Conservation (phyloP, 1,140 invertebrate species). For the Drosophila kepulauana region DNA sequence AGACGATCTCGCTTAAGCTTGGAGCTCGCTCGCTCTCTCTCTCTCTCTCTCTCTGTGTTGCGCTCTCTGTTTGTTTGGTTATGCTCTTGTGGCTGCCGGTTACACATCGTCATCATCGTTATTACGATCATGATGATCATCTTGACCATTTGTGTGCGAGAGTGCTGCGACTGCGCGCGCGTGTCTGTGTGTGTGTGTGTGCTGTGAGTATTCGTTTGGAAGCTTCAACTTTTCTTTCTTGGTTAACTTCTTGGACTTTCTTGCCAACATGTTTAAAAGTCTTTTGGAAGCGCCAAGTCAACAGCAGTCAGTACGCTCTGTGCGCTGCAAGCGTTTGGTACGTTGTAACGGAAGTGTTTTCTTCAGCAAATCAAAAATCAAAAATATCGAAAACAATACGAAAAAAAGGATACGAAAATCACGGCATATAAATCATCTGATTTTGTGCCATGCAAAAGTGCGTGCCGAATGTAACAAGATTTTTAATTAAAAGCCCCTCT, state of each 20-base stretch:
- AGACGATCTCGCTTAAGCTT: slow-evolving; percentile 38
- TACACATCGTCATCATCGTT: slow-evolving; percentile 28
- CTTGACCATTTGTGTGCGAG: slow-evolving; percentile 63
- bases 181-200: slow-evolving; percentile 16
- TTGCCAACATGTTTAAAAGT: slow-evolving; percentile 83
- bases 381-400: slow-evolving; percentile 12
- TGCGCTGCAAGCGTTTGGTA: slow-evolving; percentile 78
- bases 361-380: slow-evolving; percentile 4
- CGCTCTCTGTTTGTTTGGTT: slow-evolving; percentile 25
- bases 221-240: slow-evolving; percentile 74
- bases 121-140: slow-evolving; percentile 38
- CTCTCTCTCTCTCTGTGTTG: slow-evolving; percentile 16
- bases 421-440: background rate
- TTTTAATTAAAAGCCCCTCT: slow-evolving; percentile 40
- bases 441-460: slow-evolving; percentile 21
- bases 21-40: slow-evolving; percentile 12
- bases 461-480: slow-evolving; percentile 38
- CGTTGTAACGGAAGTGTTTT: slow-evolving; percentile 69
- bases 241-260: slow-evolving; percentile 79
- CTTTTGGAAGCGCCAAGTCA: slow-evolving; percentile 74
- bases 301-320: slow-evolving; percentile 71
- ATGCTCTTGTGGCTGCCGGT: slow-evolving; percentile 29
- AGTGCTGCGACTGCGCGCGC: slow-evolving; percentile 7
- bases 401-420: slow-evolving; percentile 20
- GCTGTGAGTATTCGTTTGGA: slow-evolving; percentile 31